Evolutionary conservation across 2,888 invertebrate genomes (phyloP).

Genomic region (Andrena chrysosceles): DNA sequence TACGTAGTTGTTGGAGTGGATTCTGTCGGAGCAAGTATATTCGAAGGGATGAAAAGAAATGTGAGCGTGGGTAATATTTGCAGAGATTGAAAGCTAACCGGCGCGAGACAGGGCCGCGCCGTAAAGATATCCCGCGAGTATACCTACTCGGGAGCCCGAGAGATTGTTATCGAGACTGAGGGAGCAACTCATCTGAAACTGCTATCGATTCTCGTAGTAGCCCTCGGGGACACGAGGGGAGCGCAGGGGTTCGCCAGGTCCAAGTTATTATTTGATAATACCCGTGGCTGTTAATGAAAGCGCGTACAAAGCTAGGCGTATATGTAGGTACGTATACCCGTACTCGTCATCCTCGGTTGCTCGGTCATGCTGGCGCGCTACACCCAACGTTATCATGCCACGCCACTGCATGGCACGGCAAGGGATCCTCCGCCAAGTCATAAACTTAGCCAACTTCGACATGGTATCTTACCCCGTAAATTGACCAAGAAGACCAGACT

Average conservation of each 20-base stretch:
- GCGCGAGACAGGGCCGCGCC: background rate
- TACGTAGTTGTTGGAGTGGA: background rate
- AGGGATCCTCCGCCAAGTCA: slow-evolving; percentile 60
- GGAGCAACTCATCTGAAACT: slow-evolving; percentile 12
- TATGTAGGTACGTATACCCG: background rate
- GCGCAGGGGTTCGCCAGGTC: slow-evolving; percentile 50
- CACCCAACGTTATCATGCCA: slow-evolving; percentile 56
- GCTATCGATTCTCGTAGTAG: slow-evolving; percentile 52
- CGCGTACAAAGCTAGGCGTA: slow-evolving; percentile 37
- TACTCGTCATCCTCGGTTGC: background rate
- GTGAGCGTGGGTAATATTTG: background rate
- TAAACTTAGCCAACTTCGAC: slow-evolving; percentile 70
- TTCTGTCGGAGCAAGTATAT: background rate
- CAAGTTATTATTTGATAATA: slow-evolving; percentile 73
- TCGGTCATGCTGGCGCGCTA: slow-evolving; percentile 10
- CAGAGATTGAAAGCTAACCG: slow-evolving; percentile 8
- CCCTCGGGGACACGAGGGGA: slow-evolving; percentile 52
- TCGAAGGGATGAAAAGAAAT: background rate
- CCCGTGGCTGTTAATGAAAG: slow-evolving; percentile 71
- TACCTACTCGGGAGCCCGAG: slow-evolving; percentile 12
- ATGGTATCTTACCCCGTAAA: slow-evolving; percentile 67
- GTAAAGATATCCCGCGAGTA: slow-evolving; percentile 10
- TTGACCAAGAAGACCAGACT: slow-evolving; percentile 70
- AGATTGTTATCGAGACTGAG: slow-evolving; percentile 21
- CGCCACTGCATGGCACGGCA: slow-evolving; percentile 35